Conservation (phyloP, 2,888 invertebrate species). For the Dynastes hyllus region DNA sequence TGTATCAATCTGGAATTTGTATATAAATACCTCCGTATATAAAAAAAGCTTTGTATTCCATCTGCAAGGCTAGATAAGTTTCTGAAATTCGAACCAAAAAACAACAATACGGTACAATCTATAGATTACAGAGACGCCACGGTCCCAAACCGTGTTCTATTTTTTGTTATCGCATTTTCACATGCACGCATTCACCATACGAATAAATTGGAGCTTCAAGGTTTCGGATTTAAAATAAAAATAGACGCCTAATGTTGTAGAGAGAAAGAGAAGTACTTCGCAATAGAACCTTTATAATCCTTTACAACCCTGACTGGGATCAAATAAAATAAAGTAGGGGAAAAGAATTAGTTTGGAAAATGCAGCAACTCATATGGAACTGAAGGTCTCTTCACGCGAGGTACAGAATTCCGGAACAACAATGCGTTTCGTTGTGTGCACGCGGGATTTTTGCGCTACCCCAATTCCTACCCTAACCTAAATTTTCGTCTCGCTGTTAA, state of each 20-base stretch:
- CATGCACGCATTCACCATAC: background rate
- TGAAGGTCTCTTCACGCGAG: background rate
- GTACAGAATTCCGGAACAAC: conserved; percentile 54
- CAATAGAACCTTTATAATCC: conserved; percentile 53
- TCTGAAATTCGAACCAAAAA: conserved; percentile 19
- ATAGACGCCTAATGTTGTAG: background rate
- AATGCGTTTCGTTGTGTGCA: conserved; percentile 44
- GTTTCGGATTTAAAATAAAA: conserved; percentile 7
- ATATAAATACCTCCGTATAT: background rate
- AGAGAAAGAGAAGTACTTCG: background rate
- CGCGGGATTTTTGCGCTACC: conserved; percentile 49
- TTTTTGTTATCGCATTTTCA: background rate
- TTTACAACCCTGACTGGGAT: conserved; percentile 35
- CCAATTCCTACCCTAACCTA: conserved; percentile 56
- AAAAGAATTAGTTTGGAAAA: conserved; percentile 7
- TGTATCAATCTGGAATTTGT: too few relatives aligned
- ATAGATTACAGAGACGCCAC: background rate
- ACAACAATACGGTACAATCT: background rate
- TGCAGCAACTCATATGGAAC: conserved; percentile 48
- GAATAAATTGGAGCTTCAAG: background rate
- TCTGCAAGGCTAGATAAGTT: conserved; percentile 15
- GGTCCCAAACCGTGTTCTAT: background rate
- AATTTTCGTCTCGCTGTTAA: conserved; percentile 59
- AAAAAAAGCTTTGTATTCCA: conserved; percentile 3
- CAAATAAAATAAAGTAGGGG: background rate